These are phyloP conservation scores for Tinamus guttatus DNA, from an alignment of 2,113 vertebrate genomes.

Conservation along the genomic window DNA sequence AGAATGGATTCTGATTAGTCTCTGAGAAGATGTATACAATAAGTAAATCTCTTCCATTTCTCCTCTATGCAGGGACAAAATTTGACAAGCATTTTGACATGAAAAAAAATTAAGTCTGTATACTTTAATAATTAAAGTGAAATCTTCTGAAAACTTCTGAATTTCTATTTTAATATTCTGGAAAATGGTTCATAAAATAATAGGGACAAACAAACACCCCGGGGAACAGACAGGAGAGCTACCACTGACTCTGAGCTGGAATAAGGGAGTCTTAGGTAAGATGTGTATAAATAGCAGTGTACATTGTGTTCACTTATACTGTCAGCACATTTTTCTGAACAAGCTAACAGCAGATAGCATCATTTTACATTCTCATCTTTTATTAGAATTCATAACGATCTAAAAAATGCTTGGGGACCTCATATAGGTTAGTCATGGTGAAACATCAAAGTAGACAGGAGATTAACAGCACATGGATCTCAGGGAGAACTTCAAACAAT, in stretches of 20 bases:
- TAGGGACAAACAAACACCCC: neutral
- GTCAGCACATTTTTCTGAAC: conserved; percentile 22
- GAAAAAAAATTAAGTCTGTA: neutral
- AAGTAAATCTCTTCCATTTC: neutral
- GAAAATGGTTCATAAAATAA: neutral
- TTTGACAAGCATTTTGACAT: neutral
- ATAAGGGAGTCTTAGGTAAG: neutral
- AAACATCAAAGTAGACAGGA: conserved; percentile 65
- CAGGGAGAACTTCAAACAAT: conserved; percentile 64
- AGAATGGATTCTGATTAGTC: neutral
- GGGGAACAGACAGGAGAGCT: neutral
- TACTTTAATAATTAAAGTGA: neutral
- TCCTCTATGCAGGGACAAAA: neutral
- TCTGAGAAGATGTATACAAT: neutral
- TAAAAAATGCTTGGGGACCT: conserved; percentile 49
- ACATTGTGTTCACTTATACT: neutral
- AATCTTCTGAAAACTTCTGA: neutral
- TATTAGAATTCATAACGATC: neutral
- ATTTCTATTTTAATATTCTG: neutral
- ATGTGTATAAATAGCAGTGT: neutral
- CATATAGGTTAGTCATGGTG: conserved; percentile 23
- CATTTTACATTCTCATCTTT: conserved; percentile 14
- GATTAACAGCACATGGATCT: conserved; percentile 35
- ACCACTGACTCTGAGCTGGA: neutral
- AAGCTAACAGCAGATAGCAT: neutral